Evolutionary conservation across 2,888 invertebrate genomes (phyloP), one percentile per base, ranked within the genome.

Genomic region (Himalopsyche japonica): DNA sequence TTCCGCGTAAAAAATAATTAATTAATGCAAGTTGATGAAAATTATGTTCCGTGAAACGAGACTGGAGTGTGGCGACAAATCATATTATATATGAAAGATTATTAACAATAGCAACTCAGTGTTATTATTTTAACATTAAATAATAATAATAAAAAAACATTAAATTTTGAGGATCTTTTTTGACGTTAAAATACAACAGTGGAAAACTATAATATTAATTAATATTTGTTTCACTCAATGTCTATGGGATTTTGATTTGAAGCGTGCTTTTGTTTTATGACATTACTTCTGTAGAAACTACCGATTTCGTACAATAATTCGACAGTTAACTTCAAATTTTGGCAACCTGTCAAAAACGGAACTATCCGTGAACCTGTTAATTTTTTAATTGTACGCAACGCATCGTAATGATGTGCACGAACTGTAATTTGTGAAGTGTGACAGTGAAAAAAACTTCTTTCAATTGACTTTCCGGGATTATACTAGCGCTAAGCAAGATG

Each of bases 401-500:
- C 27, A 27, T 27, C 20, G 4, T 0, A 70, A 30, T 30, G 12
- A 77, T 77, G 37, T 77, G 34, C 34, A 10, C 77, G 37, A 37
- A 5, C 77, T 77, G 77, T 3, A 43, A 24, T 32, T 30, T 15
- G 70, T 70, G 70, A 27, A 70, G 70, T 70, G 70, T 3, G 1
- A 15, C 24, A 70, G 70, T 70, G 70, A 15, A 70, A 57, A 1
- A 20, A 57, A 1, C 24, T 30, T 70, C n/a, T 64, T 27, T 12
- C 20, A n/a, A 15, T 27, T 70, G 27, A 70, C 27, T 27, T 15
- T 12, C 3, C 70, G 12, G 70, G 30, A 70, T 30, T 70, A 30
- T 70, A 70, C 70, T 30, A n/a, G n/a, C n/a, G 77, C 27, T 77
- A 34, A 37, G n/a, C 77, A 85, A 78, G 34, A 96, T 96, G 96